These are phyloP conservation scores for Scaptomyza cyrtandrae DNA, from an alignment of 2,888 invertebrate genomes.

Conservation along the genomic window DNA sequence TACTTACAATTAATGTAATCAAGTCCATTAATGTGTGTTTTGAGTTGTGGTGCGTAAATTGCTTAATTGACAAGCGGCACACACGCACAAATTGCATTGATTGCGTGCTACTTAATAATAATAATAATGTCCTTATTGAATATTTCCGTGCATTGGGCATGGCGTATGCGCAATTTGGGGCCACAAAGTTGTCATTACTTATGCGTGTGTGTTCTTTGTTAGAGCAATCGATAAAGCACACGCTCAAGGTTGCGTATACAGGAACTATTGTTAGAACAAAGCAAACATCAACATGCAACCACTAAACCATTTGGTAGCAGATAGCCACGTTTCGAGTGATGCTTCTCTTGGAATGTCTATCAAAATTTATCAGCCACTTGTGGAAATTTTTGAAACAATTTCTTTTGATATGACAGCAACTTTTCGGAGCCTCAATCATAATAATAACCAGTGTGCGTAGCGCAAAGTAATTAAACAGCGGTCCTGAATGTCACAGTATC, in stretches of 20 bases:
- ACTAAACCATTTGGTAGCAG: conserved; percentile 12
- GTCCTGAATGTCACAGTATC: conserved; percentile 26
- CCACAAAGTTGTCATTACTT: conserved; percentile 55
- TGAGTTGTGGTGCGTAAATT: neutral
- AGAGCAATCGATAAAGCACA: conserved; percentile 62
- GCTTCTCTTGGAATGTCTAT: conserved; percentile 51
- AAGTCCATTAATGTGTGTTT: neutral
- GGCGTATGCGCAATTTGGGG: conserved; percentile 64
- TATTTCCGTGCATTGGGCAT: conserved; percentile 32
- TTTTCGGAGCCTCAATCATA: conserved; percentile 25
- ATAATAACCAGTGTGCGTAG: conserved; percentile 51
- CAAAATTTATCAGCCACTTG: conserved; percentile 77
- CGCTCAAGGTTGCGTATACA: conserved; percentile 9
- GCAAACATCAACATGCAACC: conserved; percentile 46
- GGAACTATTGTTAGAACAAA: conserved; percentile 27
- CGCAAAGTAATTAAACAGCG: conserved; percentile 64
- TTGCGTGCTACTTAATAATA: conserved; percentile 67
- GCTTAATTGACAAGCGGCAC: conserved; percentile 44
- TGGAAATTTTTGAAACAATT: conserved; percentile 69
- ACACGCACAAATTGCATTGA: conserved; percentile 62
- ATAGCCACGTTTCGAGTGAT: conserved; percentile 18
- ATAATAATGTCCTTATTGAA: conserved; percentile 58
- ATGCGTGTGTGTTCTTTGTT: conserved; percentile 33
- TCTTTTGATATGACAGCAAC: conserved; percentile 47
- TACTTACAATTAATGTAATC: conserved; percentile 2